Evolutionary conservation across 2,113 vertebrate genomes (phyloP).

Genomic region (Pterocles orientalis): DNA sequence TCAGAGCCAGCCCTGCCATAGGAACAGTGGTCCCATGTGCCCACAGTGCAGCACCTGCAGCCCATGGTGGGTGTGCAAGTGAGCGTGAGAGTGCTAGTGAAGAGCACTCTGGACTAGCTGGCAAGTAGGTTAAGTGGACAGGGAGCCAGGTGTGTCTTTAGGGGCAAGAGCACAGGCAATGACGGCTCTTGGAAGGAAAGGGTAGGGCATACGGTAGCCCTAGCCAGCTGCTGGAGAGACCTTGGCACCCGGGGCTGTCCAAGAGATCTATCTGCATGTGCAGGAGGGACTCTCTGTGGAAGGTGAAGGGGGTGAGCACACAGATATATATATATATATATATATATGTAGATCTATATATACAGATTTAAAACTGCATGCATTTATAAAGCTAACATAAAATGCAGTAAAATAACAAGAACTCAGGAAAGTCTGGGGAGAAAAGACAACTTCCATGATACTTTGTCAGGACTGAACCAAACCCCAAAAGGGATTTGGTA

Average conservation of each 20-base stretch:
- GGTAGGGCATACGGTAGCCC: not conserved
- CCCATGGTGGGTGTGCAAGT: not conserved
- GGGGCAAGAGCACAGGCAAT: fast-evolving
- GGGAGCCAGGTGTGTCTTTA: not conserved
- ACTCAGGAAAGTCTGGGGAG: not conserved
- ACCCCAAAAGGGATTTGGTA: not conserved
- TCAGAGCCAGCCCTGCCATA: not conserved
- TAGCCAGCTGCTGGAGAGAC: not conserved
- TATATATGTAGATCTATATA: not conserved
- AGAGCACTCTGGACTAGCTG: not conserved
- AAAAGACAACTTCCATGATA: not conserved
- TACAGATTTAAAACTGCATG: not conserved
- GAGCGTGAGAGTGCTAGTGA: fast-evolving
- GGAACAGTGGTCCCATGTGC: fast-evolving
- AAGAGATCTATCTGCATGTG: not conserved
- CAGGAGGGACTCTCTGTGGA: not conserved
- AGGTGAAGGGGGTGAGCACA: fast-evolving
- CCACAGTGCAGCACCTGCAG: not conserved
- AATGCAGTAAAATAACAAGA: not conserved
- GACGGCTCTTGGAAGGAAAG: not conserved
- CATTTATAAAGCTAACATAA: not conserved
- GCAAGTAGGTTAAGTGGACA: not conserved
- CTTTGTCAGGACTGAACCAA: not conserved
- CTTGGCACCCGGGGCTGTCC: fast-evolving
- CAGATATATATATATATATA: not conserved